Evolutionary conservation across 2,888 invertebrate species (phyloP).

Genomic region (Hylaea fasciaria): DNA sequence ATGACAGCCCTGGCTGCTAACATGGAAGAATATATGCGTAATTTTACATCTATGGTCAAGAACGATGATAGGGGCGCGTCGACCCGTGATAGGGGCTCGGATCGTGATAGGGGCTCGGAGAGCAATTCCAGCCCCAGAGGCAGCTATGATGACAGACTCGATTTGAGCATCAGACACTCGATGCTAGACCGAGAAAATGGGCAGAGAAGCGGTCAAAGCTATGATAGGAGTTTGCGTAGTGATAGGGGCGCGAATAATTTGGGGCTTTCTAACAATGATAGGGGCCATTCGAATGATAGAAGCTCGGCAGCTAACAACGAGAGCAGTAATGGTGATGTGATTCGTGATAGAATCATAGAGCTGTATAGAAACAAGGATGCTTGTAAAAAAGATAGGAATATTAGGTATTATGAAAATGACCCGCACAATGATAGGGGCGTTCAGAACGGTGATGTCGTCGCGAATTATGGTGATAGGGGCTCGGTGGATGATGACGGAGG

Average conservation of each 20-base stretch:
- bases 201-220: background rate
- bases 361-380: constrained; percentile 19
- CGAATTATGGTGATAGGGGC: background rate
- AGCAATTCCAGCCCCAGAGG: background rate
- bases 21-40: constrained; percentile 69
- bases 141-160: constrained; percentile 1
- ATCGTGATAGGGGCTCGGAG: constrained; percentile 2
- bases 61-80: constrained; percentile 29
- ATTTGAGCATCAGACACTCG: background rate
- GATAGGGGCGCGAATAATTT: background rate
- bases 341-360: constrained; percentile 20
- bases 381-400: constrained; percentile 24
- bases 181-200: constrained; percentile 11
- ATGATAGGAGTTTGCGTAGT: background rate
- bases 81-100: constrained; percentile 8
- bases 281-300: background rate
- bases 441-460: constrained; percentile 5
- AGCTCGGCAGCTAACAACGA: background rate
- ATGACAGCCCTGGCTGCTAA: constrained; percentile 67
- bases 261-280: background rate
- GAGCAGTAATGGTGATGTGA: constrained; percentile 8
- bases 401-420: constrained; percentile 21
- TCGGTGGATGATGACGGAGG: too few relatives aligned
- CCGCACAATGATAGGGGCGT: background rate
- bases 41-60: constrained; percentile 51